A percentile compares a stretch with the other conserved stretches of the same genome.
Conservation (phyloP, 2,888 invertebrate genomes). For the Monoplex corrugatus region DNA sequence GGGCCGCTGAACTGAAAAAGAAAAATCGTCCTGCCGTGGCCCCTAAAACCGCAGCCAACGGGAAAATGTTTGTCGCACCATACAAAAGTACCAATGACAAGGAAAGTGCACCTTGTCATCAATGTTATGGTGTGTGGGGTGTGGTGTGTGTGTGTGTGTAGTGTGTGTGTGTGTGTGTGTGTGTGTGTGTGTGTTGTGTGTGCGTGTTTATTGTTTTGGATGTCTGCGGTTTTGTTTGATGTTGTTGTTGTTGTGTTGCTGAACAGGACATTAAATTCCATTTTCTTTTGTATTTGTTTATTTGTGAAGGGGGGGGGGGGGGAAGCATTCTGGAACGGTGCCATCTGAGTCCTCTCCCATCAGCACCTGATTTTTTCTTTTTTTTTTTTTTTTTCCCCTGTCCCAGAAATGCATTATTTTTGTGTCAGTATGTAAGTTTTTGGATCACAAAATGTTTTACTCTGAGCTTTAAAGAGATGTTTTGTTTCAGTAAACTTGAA, state of each 20-base stretch:
- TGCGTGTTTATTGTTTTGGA: not conserved
- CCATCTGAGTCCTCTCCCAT: too few relatives aligned
- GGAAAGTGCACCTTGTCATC: constrained; percentile 5
- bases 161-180: not conserved
- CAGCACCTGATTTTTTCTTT: too few relatives aligned
- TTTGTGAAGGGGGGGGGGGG: not conserved
- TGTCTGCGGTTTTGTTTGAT: not conserved
- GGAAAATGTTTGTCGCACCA: not conserved
- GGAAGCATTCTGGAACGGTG: too few relatives aligned
- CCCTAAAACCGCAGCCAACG: not conserved
- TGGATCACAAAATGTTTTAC: not conserved
- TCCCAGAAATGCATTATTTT: not conserved
- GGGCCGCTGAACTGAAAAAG: constrained; percentile 41
- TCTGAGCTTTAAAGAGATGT: not conserved
- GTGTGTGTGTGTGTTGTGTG: not conserved
- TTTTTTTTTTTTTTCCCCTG: too few relatives aligned
- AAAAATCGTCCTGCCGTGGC: not conserved
- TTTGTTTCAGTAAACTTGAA: not conserved
- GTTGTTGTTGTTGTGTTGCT: too few relatives aligned
- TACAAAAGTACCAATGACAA: not conserved
- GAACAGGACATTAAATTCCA: too few relatives aligned
- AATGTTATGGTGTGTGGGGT: not conserved
- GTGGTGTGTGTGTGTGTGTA: not conserved
- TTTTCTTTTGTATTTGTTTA: too few relatives aligned
- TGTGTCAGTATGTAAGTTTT: not conserved